Evolutionary conservation across 92 coral and sea anemone species (phyloP).

Genomic region (Muricea muricata): DNA sequence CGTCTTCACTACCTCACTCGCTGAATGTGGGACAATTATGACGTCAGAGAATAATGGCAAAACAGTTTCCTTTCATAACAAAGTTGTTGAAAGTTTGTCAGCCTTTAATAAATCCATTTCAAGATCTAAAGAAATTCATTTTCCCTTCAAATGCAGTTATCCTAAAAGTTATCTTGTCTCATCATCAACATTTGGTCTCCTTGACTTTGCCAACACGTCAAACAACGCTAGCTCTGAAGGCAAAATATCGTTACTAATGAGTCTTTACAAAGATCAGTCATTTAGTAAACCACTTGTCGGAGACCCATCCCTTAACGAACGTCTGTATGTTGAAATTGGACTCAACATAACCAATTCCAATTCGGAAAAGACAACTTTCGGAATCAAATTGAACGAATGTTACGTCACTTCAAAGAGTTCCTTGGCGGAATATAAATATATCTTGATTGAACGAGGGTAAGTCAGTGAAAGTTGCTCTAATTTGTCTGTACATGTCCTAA

Average conservation of each 20-base stretch:
- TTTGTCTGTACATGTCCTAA: too few relatives aligned
- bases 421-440: neutral
- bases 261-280: neutral
- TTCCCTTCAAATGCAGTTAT: neutral
- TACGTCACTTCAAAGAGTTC: neutral
- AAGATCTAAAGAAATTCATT: neutral
- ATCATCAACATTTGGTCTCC: neutral
- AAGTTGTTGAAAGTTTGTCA: neutral
- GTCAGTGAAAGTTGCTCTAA: too few relatives aligned
- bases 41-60: neutral
- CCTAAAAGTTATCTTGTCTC: neutral
- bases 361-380: neutral
- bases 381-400: neutral
- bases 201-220: neutral
- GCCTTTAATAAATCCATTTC: neutral
- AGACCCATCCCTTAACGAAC: neutral
- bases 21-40: neutral
- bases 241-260: neutral
- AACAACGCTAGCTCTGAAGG: neutral
- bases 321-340: neutral
- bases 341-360: neutral
- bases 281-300: neutral
- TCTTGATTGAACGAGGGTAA: slow-evolving; percentile 1
- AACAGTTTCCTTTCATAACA: neutral
- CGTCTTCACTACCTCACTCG: slow-evolving; percentile 5